Evolutionary conservation across 2,113 vertebrate genomes (phyloP).

Genomic region (Nothobranchius furzeri): DNA sequence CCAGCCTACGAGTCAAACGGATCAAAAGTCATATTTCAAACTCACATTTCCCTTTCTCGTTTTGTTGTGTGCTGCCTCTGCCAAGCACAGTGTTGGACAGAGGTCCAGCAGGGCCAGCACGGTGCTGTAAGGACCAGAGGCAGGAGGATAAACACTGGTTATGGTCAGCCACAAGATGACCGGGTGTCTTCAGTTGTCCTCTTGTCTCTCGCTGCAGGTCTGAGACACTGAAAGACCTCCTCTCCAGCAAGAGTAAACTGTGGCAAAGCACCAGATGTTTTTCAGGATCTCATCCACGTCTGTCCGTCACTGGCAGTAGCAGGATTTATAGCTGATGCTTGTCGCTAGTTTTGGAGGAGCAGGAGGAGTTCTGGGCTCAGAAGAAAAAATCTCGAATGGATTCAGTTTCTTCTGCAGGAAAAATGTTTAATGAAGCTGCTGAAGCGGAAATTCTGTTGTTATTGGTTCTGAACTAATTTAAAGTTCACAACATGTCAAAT

Average conservation of each 20-base stretch:
- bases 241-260: slow-evolving; percentile 57
- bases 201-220: slow-evolving; percentile 33
- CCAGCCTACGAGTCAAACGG: neutral
- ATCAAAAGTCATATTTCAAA: slow-evolving; percentile 16
- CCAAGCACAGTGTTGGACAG: slow-evolving; percentile 64
- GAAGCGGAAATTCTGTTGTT: neutral
- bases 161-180: slow-evolving; percentile 63
- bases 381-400: slow-evolving; percentile 11
- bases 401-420: too few relatives aligned
- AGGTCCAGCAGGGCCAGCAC: slow-evolving; percentile 43
- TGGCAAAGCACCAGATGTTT: slow-evolving; percentile 18
- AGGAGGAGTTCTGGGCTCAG: slow-evolving; percentile 1
- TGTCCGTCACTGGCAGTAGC: neutral
- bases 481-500: too few relatives aligned
- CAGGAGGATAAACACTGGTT: slow-evolving; percentile 61
- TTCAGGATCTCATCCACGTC: slow-evolving; percentile 29
- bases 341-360: neutral
- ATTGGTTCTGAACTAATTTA: too few relatives aligned
- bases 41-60: neutral
- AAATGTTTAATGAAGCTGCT: neutral
- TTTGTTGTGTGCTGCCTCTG: slow-evolving; percentile 7
- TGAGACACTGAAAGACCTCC: slow-evolving; percentile 23
- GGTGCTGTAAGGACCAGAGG: slow-evolving; percentile 60
- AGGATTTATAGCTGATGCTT: neutral
- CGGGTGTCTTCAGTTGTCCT: slow-evolving; percentile 36